A percentile compares a stretch with the other conserved stretches of the same genome.
Conservation (phyloP, 2,888 invertebrate genomes). For the Ornithoptera priamus region DNA sequence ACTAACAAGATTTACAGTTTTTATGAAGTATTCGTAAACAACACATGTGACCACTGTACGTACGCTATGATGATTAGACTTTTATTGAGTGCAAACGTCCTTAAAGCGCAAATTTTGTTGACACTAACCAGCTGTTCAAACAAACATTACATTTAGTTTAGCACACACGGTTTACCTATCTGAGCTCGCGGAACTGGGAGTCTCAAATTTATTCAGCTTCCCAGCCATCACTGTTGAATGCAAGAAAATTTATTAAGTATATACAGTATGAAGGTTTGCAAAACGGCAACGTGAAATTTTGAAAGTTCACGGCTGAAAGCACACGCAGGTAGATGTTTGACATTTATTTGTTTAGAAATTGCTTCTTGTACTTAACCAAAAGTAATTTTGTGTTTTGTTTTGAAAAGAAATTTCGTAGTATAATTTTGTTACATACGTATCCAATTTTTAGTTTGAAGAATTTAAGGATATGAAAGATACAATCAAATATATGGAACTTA, state of each 20-base stretch:
- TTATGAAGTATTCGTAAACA: conserved; percentile 51
- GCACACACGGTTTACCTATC: conserved; percentile 86
- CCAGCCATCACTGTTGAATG: conserved; percentile 67
- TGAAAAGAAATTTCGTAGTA: no score
- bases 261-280: conserved; percentile 15
- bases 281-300: conserved; percentile 35
- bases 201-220: conserved; percentile 85
- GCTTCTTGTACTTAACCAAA: conserved; percentile 2
- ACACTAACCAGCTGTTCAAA: conserved; percentile 72
- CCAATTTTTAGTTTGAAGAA: no score
- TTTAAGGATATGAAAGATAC: no score
- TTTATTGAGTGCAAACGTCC: conserved; percentile 54
- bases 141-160: conserved; percentile 65
- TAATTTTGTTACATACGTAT: no score
- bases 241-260: conserved; percentile 31
- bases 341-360: conserved; percentile 44
- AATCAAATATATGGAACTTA: no score
- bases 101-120: conserved; percentile 53
- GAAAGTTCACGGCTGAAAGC: conserved; percentile 51
- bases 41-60: conserved; percentile 48
- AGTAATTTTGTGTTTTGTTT: no score
- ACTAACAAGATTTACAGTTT: conserved; percentile 36
- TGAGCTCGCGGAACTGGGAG: conserved; percentile 94
- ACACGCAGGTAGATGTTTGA: conserved; percentile 54
- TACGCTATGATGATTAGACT: conserved; percentile 51